Base-by-base conservation (phyloP, 2,888 invertebrate genomes). In the Meiosimyza decipiens region DNA sequence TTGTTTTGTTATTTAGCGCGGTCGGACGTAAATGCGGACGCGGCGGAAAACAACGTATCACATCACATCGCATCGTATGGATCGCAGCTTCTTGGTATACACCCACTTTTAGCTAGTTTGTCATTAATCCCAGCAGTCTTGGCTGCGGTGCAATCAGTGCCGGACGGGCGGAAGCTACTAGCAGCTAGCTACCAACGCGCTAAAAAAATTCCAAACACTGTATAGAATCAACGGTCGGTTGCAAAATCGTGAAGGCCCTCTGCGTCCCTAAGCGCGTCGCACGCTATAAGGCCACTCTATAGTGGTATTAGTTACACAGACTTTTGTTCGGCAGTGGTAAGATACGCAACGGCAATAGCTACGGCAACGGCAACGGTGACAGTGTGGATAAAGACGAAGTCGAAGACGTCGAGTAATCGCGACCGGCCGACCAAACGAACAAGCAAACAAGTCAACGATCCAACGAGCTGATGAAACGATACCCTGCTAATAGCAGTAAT, bases 71-170 rank as follows among this genome's bases (percentile, higher is more conserved):
- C 74, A 74, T 76, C 72, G 77, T 74, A 80, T 79, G 77, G 75
- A 80, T 79, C 79, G 78, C 76, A 79, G 80, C 79, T 79, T 79
- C 80, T 81, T 81, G 80, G 79, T 77, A 81, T 79, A 81, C 79
- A 82, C 80, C 80, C 79, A 77, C 77, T 78, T 72, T 73, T 73
- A 71, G 73, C 75, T 78, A 78, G 77, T 79, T 76, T 77, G 75
- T 73, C 70, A 77, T 77, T 76, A 77, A 76, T 75, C 74, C 71
- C 74, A 73, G 74, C 63, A 66, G 74, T 50, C 49, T 18, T 51
- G 54, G 47, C 49, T 69, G 52, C 52, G 28, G 68, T 52, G 72
- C 70, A 70, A 60, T 73, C 66, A 69, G 54, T 71, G 57, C 68
- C 22, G 71, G 22, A 63, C 63, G 50, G 50, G 70, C 62, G 69